Conservation (phyloP, 2,113 vertebrate genomes). For the Dendrocopos noguchii region DNA sequence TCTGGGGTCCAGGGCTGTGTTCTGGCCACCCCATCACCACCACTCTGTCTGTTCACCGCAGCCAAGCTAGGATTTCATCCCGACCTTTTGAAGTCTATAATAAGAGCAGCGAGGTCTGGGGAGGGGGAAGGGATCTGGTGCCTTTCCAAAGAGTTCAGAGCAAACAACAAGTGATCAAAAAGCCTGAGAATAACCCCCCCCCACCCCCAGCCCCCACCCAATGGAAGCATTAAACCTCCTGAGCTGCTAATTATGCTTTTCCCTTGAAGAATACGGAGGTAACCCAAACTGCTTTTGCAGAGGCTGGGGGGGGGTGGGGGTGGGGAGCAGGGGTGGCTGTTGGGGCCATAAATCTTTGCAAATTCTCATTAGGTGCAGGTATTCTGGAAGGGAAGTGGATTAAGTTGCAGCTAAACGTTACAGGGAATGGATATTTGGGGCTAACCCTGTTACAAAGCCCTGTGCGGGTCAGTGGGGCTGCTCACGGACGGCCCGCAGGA, state of each 20-base stretch:
- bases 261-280: neutral
- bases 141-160: conserved; percentile 52
- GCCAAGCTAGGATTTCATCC: conserved; percentile 36
- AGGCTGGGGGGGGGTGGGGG: too few species aligned
- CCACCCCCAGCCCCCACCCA: neutral
- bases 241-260: conserved; percentile 49
- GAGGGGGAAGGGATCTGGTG: conserved; percentile 1
- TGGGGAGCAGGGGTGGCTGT: conserved; percentile 10
- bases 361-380: conserved; percentile 37
- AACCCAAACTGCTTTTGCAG: conserved; percentile 21
- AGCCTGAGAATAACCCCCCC: conserved; percentile 33
- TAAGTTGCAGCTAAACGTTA: neutral
- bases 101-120: neutral
- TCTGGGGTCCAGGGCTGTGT: neutral
- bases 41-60: neutral
- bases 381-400: conserved; percentile 24
- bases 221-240: neutral
- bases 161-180: conserved; percentile 45
- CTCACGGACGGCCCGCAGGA: neutral
- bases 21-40: neutral
- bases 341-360: conserved; percentile 58
- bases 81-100: conserved; percentile 34
- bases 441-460: neutral
- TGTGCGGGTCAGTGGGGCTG: neutral
- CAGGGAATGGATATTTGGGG: neutral